Conservation (phyloP, 2,888 invertebrate genomes). For the Chorisops tibialis region DNA sequence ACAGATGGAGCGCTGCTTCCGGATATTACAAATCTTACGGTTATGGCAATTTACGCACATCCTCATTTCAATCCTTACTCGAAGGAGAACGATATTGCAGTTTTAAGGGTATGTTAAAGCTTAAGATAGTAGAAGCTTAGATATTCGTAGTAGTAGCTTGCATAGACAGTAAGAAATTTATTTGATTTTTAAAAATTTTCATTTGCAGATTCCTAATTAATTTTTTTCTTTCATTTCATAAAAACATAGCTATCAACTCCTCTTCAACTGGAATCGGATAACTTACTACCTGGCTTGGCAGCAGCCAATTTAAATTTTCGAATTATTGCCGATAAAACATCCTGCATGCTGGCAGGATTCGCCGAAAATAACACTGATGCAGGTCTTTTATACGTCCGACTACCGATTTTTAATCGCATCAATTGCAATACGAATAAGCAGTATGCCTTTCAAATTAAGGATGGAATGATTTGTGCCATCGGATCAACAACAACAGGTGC, state of each 20-base stretch:
- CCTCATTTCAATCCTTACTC: slow-evolving; percentile 27
- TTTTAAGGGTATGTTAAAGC: slow-evolving; percentile 25
- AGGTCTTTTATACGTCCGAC: neutral
- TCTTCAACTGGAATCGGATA: neutral
- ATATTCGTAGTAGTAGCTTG: no score
- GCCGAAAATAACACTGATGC: neutral
- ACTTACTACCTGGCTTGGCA: slow-evolving; percentile 11
- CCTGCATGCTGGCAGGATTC: slow-evolving; percentile 28
- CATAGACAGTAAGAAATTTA: no score
- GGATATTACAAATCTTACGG: neutral
- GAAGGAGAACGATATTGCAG: slow-evolving; percentile 31
- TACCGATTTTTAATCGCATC: slow-evolving; percentile 7
- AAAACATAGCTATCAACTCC: slow-evolving; percentile 3
- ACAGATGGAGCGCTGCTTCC: neutral
- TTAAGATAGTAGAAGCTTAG: no score
- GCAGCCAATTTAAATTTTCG: slow-evolving; percentile 11
- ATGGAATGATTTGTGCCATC: slow-evolving; percentile 14
- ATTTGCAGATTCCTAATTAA: no score
- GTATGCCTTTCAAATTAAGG: slow-evolving; percentile 9
- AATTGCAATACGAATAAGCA: slow-evolving; percentile 10
- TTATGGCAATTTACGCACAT: slow-evolving; percentile 28
- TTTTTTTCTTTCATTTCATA: neutral
- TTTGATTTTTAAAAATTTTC: no score
- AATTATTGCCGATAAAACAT: slow-evolving; percentile 1
- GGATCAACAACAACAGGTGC: neutral